Conservation (phyloP, 2,797 vertebrate genomes). For the Amblyopsis hoosieri region DNA sequence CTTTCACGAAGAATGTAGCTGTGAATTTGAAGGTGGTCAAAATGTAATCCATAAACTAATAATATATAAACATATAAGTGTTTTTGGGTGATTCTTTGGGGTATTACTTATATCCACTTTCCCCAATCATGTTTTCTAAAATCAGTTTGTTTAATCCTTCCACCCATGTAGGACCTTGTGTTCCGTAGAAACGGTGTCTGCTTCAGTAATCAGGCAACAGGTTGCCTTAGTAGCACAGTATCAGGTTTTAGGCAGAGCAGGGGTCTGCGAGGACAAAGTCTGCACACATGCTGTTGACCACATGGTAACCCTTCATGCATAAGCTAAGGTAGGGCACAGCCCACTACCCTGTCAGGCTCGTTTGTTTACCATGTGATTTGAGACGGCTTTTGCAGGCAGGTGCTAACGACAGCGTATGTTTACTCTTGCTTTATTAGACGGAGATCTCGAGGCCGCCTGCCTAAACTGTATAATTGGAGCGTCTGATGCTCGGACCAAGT, state of each 20-base stretch:
- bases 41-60: no score
- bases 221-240: slow-evolving; percentile 81
- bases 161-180: slow-evolving; percentile 35
- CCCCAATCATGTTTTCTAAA: slow-evolving; percentile 16
- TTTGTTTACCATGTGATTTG: slow-evolving; percentile 56
- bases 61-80: background rate
- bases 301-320: slow-evolving; percentile 78
- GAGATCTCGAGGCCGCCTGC: slow-evolving; percentile 36
- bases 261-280: slow-evolving; percentile 63
- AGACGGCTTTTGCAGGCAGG: slow-evolving; percentile 46
- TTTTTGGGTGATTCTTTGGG: background rate
- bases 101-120: background rate
- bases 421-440: slow-evolving; percentile 56
- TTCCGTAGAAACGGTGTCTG: slow-evolving; percentile 45
- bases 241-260: slow-evolving; percentile 72
- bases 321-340: slow-evolving; percentile 47
- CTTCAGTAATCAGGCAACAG: slow-evolving; percentile 52
- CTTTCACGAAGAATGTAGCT: no score
- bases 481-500: slow-evolving; percentile 51
- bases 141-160: slow-evolving; percentile 40
- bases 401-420: slow-evolving; percentile 54
- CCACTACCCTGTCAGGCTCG: slow-evolving; percentile 44
- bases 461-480: slow-evolving; percentile 33
- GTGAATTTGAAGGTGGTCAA: no score
- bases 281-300: slow-evolving; percentile 67